Base-by-base conservation (phyloP, 2,888 invertebrate genomes). In the Cyaniris semiargus region DNA sequence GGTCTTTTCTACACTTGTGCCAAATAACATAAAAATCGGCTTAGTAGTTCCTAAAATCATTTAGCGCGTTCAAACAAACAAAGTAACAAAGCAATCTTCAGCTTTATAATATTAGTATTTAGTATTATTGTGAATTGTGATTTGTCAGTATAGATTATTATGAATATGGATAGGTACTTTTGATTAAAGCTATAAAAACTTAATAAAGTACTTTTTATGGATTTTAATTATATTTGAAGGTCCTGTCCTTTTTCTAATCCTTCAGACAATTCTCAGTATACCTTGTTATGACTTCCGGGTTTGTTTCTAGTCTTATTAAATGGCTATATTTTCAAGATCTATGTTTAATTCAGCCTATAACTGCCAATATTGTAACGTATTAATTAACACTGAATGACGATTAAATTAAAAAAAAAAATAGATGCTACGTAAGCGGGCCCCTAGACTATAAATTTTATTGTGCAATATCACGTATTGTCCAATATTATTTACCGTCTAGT, bases 291-390 rank as follows among this genome's bases (percentile, higher is more conserved):
- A 66, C 15, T 27, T 66, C 66, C 66, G 27, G 18, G 66, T 31
- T 66, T 15, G 4, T 66, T 60, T 60, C 60, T 10, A 10, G 23
- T 23, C 23, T 10, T 60, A 23, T 44, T 44, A 23, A 66, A 27
- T 27, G 66, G 31, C 27, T 75, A 75, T 58, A 56, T 7, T 60
- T 58, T 23, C 58, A 23, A 75, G 31, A 75, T 27, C 34, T 53
- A 60, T 27, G 31, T 44, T 18, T 53, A 10, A 13, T 23, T 15
- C 21, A 72, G 21, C 44, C 44, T 48, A 44, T 18, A 13, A 48
- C 27, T 27, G 53, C n/a, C 15, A 21, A 58, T 21, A 58, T 10
- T 21, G 58, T 58, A 53, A 53, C 48, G 15, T 48, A n/a, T 27
- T 27, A 2, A 13, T 13, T 44, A 44, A 13, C 44, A 44, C 44